These are phyloP conservation scores for Caenorhabditis auriculariae DNA, from an alignment of 2,888 invertebrate species.

Conservation along the genomic window DNA sequence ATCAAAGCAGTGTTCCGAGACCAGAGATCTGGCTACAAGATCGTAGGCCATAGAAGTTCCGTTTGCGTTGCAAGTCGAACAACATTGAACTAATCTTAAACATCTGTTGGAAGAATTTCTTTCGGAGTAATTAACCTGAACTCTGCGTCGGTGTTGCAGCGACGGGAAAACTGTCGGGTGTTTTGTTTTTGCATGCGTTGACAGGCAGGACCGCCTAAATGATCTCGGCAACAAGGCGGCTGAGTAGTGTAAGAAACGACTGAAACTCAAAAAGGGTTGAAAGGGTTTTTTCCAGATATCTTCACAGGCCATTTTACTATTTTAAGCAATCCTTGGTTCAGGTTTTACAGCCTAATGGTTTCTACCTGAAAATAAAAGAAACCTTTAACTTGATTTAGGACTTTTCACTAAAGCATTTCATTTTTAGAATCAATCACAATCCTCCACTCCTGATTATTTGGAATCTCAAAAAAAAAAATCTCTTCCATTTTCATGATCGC, in stretches of 20 bases:
- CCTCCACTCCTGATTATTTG: too few species aligned
- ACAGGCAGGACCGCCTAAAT: conserved; percentile 44
- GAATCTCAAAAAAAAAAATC: too few species aligned
- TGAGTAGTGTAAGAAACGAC: conserved; percentile 40
- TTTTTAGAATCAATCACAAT: too few species aligned
- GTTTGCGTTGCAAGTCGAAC: conserved; percentile 45
- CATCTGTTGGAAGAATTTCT: conserved; percentile 1
- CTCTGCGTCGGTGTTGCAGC: conserved; percentile 51
- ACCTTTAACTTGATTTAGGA: too few species aligned
- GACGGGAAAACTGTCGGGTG: conserved; percentile 30
- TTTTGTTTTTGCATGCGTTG: conserved; percentile 35
- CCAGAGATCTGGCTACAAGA: conserved; percentile 47
- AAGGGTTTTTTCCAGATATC: too few species aligned
- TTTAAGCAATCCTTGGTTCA: too few species aligned
- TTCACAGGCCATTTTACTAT: too few species aligned
- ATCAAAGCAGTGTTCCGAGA: conserved; percentile 51
- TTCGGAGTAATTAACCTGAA: conserved; percentile 25
- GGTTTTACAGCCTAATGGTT: too few species aligned
- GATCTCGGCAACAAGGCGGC: conserved; percentile 53
- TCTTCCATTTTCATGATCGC: too few species aligned
- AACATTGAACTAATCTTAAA: conserved; percentile 49
- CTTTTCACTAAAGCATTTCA: too few species aligned
- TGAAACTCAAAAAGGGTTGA: too few species aligned
- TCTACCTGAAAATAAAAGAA: too few species aligned
- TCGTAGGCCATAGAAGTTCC: conserved; percentile 48